These are phyloP conservation scores for Rhizoglyphus robini DNA, from an alignment of 1,140 invertebrate genomes.

Conservation along the genomic window DNA sequence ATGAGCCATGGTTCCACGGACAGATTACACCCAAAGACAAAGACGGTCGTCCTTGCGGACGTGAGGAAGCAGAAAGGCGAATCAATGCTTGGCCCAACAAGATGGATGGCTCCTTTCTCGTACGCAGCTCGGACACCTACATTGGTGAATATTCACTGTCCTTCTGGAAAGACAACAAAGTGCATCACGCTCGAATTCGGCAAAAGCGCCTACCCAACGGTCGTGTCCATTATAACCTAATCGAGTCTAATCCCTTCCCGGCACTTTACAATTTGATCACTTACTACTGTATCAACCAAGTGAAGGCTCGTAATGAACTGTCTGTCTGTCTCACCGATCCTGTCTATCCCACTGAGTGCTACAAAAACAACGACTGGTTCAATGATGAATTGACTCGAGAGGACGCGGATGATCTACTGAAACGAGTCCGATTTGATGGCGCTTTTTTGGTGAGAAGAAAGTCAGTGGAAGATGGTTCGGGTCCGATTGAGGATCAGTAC, in stretches of 20 bases:
- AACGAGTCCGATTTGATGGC: slow-evolving; percentile 64
- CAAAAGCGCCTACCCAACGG: slow-evolving; percentile 53
- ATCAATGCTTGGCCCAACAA: slow-evolving; percentile 61
- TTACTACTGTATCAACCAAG: slow-evolving; percentile 68
- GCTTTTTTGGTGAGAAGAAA: slow-evolving; percentile 79
- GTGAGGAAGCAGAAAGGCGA: slow-evolving; percentile 59
- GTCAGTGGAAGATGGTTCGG: slow-evolving; percentile 49
- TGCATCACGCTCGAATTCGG: slow-evolving; percentile 84
- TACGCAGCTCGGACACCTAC: slow-evolving; percentile 86
- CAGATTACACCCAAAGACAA: slow-evolving; percentile 42
- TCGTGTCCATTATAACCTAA: slow-evolving; percentile 75
- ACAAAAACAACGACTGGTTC: slow-evolving; percentile 89
- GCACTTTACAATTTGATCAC: slow-evolving; percentile 83
- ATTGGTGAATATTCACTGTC: slow-evolving; percentile 90
- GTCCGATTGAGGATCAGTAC: slow-evolving; percentile 55
- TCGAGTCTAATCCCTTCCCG: slow-evolving; percentile 76
- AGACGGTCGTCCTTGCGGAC: slow-evolving; percentile 30
- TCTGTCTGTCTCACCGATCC: slow-evolving; percentile 71
- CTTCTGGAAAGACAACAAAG: slow-evolving; percentile 73
- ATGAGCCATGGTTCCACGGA: slow-evolving; percentile 91
- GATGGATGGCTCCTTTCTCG: slow-evolving; percentile 87
- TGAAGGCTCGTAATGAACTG: slow-evolving; percentile 77
- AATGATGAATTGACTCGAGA: slow-evolving; percentile 59
- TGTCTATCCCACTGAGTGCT: slow-evolving; percentile 80
- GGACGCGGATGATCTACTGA: slow-evolving; percentile 72